A percentile compares a stretch with the other conserved stretches of the same genome.
Conservation (phyloP, 2,797 vertebrate species). For the Diglossa cyanea region DNA sequence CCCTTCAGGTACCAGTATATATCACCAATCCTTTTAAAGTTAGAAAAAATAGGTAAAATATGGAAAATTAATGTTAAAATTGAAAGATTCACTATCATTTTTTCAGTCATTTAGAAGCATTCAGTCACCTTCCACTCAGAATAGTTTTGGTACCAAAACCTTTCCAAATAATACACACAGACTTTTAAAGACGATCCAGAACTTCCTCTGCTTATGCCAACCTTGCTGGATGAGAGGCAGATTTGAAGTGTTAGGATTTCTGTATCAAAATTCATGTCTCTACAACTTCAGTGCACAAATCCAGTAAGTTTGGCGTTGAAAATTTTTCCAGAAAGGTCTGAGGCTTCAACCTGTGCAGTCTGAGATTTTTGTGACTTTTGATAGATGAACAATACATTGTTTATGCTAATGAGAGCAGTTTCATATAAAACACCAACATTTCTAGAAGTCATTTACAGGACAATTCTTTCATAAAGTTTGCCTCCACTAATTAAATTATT, state of each 20-base stretch:
- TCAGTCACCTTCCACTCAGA: background rate
- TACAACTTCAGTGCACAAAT: background rate
- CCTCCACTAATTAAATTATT: background rate
- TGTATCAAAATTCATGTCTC: background rate
- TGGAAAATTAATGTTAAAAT: background rate
- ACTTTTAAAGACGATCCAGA: background rate
- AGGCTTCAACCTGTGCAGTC: background rate
- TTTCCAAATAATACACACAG: background rate
- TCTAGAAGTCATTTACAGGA: background rate
- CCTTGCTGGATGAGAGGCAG: background rate
- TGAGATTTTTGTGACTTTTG: background rate
- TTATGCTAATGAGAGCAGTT: background rate
- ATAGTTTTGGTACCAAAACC: background rate
- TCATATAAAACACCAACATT: background rate
- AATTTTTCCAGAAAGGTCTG: background rate
- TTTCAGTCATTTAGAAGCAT: background rate
- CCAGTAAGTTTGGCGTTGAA: background rate
- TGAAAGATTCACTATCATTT: background rate
- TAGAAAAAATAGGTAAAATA: background rate
- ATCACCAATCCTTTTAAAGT: background rate
- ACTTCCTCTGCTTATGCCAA: background rate
- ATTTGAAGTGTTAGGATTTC: accelerated
- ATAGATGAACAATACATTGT: background rate
- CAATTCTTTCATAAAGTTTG: background rate
- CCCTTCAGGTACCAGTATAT: background rate